A percentile compares a stretch with the other conserved stretches of the same genome.
phyloP scores from a whole-genome alignment of 2,888 invertebrate species.

The Lydus trimaculatus region DNA sequence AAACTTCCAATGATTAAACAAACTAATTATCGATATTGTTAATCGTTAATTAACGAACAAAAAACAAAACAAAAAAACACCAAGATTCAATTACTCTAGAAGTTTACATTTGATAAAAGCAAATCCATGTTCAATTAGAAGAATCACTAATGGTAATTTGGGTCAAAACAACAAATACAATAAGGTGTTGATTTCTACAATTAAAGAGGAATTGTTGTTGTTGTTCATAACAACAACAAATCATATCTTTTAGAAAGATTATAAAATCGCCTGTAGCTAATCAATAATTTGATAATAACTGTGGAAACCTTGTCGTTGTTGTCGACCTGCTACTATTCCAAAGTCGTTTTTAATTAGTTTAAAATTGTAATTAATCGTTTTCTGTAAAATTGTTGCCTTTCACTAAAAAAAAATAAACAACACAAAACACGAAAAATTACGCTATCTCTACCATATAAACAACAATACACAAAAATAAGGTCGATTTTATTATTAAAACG shows the following conservation, averaged over 20 bases:
- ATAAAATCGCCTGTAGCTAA: not conserved
- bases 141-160: not conserved
- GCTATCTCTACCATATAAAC: not conserved
- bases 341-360: not conserved
- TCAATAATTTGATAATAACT: not conserved
- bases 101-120: not conserved
- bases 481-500: not conserved
- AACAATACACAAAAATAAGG: not conserved
- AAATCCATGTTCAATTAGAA: not conserved
- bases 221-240: not conserved
- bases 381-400: not conserved
- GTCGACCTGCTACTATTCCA: not conserved
- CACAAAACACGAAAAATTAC: not conserved
- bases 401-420: not conserved
- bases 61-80: too few species aligned
- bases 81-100: not conserved
- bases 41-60: too few species aligned
- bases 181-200: not conserved
- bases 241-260: too few species aligned
- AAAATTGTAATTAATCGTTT: not conserved
- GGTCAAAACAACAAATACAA: not conserved
- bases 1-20: not conserved
- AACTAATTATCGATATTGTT: not conserved
- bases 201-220: too few species aligned
- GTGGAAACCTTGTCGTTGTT: not conserved